Conservation (phyloP, 2,888 invertebrate genomes). For the Anagyrus pseudococci region DNA sequence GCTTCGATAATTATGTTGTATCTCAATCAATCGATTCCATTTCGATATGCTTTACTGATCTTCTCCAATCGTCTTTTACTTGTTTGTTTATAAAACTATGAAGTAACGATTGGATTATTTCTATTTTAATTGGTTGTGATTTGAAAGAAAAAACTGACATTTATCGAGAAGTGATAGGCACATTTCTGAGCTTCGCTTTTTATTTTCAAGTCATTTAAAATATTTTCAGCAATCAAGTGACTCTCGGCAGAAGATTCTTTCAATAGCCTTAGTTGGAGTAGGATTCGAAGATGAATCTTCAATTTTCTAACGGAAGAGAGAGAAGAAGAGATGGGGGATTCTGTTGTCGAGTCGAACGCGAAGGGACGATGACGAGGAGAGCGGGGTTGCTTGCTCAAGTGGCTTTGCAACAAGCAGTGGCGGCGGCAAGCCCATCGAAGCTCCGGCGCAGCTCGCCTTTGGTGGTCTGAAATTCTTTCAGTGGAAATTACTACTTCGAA, state of each 20-base stretch:
- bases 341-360: not conserved
- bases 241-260: constrained; percentile 18
- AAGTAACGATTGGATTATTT: constrained; percentile 15
- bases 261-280: constrained; percentile 41
- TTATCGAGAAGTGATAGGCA: constrained; percentile 14
- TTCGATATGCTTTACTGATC: too few species aligned
- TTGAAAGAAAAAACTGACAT: constrained; percentile 5
- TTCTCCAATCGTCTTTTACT: too few species aligned
- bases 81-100: too few species aligned
- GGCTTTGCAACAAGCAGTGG: constrained; percentile 51
- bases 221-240: constrained; percentile 32
- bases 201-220: constrained; percentile 30
- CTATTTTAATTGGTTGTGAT: constrained; percentile 16
- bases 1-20: too few species aligned
- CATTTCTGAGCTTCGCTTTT: not conserved
- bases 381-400: constrained; percentile 52
- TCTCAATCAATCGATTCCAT: too few species aligned
- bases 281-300: constrained; percentile 58
- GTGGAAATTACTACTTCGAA: constrained; percentile 54
- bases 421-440: constrained; percentile 40
- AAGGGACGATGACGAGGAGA: constrained; percentile 31
- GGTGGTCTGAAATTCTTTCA: constrained; percentile 59
- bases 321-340: not conserved
- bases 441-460: constrained; percentile 49
- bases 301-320: constrained; percentile 43